A percentile compares a stretch with the other conserved stretches of the same genome.
These are phyloP conservation scores for Anseranas semipalmata DNA, from an alignment of 2,113 vertebrate species.

Conservation along the genomic window DNA sequence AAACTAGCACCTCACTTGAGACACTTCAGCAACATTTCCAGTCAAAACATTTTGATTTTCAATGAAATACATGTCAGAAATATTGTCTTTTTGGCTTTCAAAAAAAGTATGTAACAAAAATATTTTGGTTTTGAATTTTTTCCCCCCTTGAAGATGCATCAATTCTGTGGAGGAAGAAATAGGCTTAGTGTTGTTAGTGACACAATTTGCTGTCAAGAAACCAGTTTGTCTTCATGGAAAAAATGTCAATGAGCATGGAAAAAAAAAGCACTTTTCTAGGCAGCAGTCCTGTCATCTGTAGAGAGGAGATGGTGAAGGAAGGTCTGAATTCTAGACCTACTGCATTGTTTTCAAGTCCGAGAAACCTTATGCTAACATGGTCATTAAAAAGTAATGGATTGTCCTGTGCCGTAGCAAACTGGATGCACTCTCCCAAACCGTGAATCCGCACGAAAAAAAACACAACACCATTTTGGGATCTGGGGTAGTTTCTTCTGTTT, in stretches of 20 bases:
- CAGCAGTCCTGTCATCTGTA: not conserved
- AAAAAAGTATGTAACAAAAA: not conserved
- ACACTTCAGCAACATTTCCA: not conserved
- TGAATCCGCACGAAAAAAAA: not conserved
- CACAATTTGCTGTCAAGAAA: not conserved
- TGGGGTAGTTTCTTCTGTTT: constrained; percentile 15
- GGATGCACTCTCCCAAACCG: not conserved
- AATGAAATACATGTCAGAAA: not conserved
- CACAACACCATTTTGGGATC: not conserved
- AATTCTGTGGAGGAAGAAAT: not conserved
- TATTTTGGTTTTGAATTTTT: not conserved
- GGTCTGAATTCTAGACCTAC: not conserved
- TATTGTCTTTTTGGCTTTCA: not conserved
- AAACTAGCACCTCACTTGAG: not conserved
- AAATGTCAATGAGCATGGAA: not conserved
- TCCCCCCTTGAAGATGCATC: not conserved
- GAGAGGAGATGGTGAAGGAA: not conserved
- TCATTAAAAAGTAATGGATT: not conserved
- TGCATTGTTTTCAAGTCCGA: not conserved
- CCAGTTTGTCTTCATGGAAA: not conserved
- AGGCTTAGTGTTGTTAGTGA: not conserved
- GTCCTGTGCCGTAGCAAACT: not conserved
- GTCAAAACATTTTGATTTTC: not conserved
- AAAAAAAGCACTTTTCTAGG: not conserved
- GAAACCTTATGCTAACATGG: not conserved